These are phyloP conservation scores for Heterochromis multidens DNA, from an alignment of 2,113 vertebrate species.

Conservation along the genomic window DNA sequence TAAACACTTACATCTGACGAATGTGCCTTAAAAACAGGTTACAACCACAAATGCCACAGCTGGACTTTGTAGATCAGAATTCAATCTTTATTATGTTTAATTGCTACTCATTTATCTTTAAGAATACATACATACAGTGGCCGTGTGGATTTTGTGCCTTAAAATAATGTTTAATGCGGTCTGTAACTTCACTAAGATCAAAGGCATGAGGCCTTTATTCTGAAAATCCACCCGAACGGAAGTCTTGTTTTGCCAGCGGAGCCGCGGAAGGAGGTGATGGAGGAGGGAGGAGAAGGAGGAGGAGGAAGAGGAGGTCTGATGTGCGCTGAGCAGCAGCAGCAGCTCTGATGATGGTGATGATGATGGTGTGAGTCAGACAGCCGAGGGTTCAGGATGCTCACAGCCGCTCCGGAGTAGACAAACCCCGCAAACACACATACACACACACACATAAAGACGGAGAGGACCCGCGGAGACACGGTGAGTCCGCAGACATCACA, in stretches of 20 bases:
- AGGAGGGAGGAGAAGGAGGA: slow-evolving; percentile 12
- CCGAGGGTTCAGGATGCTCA: slow-evolving; percentile 43
- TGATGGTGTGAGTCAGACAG: slow-evolving; percentile 56
- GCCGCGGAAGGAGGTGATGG: slow-evolving; percentile 4
- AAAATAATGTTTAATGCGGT: not conserved
- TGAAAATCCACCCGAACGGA: not conserved
- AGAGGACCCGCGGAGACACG: slow-evolving; percentile 24
- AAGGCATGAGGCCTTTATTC: slow-evolving; percentile 10
- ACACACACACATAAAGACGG: not conserved
- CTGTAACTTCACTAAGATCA: not conserved
- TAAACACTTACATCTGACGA: not conserved
- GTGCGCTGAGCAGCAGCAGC: slow-evolving; percentile 27
- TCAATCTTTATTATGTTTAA: not conserved
- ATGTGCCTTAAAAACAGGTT: not conserved
- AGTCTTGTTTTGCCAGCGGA: not conserved
- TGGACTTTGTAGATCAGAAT: not conserved
- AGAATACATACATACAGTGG: not conserved
- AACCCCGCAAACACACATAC: not conserved
- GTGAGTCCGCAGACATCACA: slow-evolving; percentile 37
- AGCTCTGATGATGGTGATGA: slow-evolving; percentile 34
- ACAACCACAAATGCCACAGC: not conserved
- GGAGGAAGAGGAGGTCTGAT: slow-evolving; percentile 21
- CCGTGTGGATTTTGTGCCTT: not conserved
- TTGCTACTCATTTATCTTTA: not conserved
- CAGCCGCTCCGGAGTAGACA: slow-evolving; percentile 33